Evolutionary conservation across 2,888 invertebrate species (phyloP), one percentile per base, ranked within the genome.

Genomic region (Acanthoscelides obtectus): DNA sequence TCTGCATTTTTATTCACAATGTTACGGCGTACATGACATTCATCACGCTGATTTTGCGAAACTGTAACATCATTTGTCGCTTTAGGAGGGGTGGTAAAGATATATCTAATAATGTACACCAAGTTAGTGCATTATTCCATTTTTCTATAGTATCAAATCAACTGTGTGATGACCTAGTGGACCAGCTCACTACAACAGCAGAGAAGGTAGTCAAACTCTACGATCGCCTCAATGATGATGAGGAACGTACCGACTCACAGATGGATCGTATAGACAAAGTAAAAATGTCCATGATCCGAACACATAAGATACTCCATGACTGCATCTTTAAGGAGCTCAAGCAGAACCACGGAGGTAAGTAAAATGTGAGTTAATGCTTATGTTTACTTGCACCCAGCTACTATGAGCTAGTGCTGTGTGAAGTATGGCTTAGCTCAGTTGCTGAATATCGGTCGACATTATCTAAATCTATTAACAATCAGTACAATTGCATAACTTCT

Each of bases 141-240:
- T 64, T 68, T 22, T 8, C 22, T 68, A 17, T 83, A 91, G 91
- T 90, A 72, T 90, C 90, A 71, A 88, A 88, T 72, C 90, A 90
- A 83, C 84, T 90, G 74, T 90, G 90, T 80, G 87, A 87, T 77
- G 89, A 90, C 81, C 77, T 81, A 8, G 89, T 90, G 69, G 88
- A 88, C 75, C 87, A 88, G 82, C 84, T 92, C 74, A 91, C 90
- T 8, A 87, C 88, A 76, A 90, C 92, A 0, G 91, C 93, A 2
- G 89, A 90, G 77, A 91, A 91, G 79, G 91, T 93, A 66, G 91
- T 91, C 1, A 90, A 91, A 82, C 86, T 93, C 69, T 92, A 92
- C 84, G 88, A 91, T 73, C 88, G 90, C 71, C 84, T 93, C 20
- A 80, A 76, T 69, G 66, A 66, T 19, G 66, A 66, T 1, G 66